Conservation (phyloP, 2,888 invertebrate species). For the Netelia melanura region DNA sequence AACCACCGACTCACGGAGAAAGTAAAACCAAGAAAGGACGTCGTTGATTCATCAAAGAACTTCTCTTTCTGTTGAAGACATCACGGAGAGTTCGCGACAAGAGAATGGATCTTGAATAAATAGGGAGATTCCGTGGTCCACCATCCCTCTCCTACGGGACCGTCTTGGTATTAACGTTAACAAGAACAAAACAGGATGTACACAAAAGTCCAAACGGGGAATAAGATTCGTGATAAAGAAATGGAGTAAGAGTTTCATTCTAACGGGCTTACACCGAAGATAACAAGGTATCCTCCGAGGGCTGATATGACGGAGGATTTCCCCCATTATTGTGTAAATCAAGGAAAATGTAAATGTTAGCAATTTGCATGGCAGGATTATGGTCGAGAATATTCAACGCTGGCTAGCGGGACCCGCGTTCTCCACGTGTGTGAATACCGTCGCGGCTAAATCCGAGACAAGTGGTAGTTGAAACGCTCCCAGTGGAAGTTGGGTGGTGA, state of each 20-base stretch:
- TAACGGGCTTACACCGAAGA: conserved; percentile 65
- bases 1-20: conserved; percentile 1
- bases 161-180: conserved; percentile 3
- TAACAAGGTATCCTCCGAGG: conserved; percentile 65
- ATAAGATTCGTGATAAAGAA: conserved; percentile 42
- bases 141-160: background rate
- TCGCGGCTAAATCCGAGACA: conserved; percentile 10
- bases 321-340: conserved; percentile 77
- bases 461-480: conserved; percentile 28
- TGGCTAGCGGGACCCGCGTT: conserved; percentile 7
- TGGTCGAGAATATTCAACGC: conserved; percentile 74
- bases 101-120: background rate
- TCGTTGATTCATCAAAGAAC: conserved; percentile 60
- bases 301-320: background rate
- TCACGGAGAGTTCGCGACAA: no score
- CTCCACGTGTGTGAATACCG: conserved; percentile 38
- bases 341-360: conserved; percentile 77
- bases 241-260: conserved; percentile 61
- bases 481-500: background rate
- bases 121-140: background rate
- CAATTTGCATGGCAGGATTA: conserved; percentile 78
- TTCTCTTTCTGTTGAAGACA: conserved; percentile 43
- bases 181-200: conserved; percentile 43
- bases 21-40: conserved; percentile 17
- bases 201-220: conserved; percentile 25